Evolutionary conservation across 2,113 vertebrate genomes (phyloP).

Genomic region (Charina bottae): DNA sequence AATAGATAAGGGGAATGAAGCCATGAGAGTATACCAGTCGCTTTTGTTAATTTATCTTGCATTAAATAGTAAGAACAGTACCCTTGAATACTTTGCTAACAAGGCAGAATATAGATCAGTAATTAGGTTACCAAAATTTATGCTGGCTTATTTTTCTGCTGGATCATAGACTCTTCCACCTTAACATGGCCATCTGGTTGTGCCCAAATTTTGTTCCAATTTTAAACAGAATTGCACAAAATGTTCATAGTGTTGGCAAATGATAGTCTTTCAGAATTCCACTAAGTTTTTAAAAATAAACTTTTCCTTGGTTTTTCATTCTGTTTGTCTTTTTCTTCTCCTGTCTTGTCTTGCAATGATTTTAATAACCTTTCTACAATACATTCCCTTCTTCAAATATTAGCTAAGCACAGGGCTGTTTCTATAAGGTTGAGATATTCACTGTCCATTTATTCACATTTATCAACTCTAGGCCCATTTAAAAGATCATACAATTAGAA

Average conservation of each 20-base stretch:
- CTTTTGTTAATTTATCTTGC: not conserved
- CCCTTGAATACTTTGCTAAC: not conserved
- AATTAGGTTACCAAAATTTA: not conserved
- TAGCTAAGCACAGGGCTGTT: not conserved
- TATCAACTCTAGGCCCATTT: not conserved
- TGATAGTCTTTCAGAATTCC: not conserved
- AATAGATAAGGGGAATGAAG: not conserved
- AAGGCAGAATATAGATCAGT: not conserved
- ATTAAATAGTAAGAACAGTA: not conserved
- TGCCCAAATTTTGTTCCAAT: not conserved
- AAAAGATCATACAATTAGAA: not conserved
- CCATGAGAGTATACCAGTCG: not conserved
- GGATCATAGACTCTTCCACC: not conserved
- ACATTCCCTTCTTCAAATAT: slow-evolving; percentile 1
- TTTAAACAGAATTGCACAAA: not conserved
- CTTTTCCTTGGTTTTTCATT: not conserved
- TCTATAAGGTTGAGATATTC: not conserved
- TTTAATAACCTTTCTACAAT: slow-evolving; percentile 18
- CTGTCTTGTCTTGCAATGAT: slow-evolving; percentile 6
- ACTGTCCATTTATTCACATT: not conserved
- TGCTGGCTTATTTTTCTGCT: not conserved
- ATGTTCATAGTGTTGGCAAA: not conserved
- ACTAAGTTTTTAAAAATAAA: not conserved
- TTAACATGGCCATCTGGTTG: not conserved
- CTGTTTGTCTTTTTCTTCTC: not conserved